A percentile compares a stretch with the other conserved stretches of the same genome.
Conservation (phyloP, 2,797 vertebrate genomes). For the Cossypha dichroa region DNA sequence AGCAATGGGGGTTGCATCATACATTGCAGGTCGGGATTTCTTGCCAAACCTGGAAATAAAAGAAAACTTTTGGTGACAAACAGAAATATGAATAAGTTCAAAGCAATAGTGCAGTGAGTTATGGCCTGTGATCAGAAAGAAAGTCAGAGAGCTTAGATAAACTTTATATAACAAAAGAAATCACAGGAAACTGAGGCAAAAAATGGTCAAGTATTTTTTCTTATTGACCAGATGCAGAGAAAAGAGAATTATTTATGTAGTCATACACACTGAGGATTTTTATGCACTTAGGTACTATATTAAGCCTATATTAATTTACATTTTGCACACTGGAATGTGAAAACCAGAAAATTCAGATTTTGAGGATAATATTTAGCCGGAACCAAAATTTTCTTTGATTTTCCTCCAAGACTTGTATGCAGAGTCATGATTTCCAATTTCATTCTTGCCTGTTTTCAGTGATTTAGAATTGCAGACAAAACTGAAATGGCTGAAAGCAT, state of each 20-base stretch:
- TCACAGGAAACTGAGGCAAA: background rate
- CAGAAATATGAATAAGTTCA: background rate
- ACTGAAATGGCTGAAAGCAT: background rate
- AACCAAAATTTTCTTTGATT: background rate
- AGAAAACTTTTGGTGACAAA: conserved; percentile 15
- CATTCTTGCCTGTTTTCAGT: background rate
- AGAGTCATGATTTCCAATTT: background rate
- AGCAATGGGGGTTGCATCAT: conserved; percentile 93
- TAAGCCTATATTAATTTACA: background rate
- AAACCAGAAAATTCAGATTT: background rate
- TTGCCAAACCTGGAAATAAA: conserved; percentile 90
- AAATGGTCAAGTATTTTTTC: background rate
- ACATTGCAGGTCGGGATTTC: conserved; percentile 97
- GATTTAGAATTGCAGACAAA: background rate
- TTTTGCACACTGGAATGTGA: background rate
- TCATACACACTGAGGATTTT: background rate
- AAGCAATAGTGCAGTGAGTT: background rate
- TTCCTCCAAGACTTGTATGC: background rate
- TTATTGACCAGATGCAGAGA: background rate
- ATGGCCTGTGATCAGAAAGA: background rate
- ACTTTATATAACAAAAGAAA: background rate
- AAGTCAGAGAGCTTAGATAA: background rate
- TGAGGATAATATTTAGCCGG: background rate
- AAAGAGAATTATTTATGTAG: background rate
- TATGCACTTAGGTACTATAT: background rate